These are phyloP conservation scores for Tetranychus cinnabarinus DNA, from an alignment of 1,140 invertebrate species.

Conservation along the genomic window DNA sequence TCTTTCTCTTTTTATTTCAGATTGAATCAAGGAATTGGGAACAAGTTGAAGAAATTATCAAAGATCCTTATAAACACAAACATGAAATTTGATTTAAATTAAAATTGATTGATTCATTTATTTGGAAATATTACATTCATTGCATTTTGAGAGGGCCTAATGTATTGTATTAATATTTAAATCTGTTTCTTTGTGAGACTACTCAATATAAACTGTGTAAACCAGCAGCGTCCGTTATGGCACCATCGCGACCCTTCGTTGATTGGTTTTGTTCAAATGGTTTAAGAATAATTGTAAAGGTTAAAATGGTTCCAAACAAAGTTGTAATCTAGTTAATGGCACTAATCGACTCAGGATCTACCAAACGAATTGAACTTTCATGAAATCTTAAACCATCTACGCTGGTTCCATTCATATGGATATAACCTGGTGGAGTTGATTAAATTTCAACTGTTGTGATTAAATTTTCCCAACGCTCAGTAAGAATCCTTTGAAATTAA, in stretches of 20 bases:
- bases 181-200: too few species aligned
- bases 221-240: slow-evolving; percentile 55
- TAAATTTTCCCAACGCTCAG: slow-evolving; percentile 24
- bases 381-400: slow-evolving; percentile 28
- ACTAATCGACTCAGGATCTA: background rate
- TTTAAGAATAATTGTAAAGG: background rate
- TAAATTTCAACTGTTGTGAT: slow-evolving; percentile 20
- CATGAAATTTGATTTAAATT: too few species aligned
- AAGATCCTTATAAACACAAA: too few species aligned
- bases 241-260: slow-evolving; percentile 50
- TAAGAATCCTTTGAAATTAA: background rate
- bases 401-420: slow-evolving; percentile 27
- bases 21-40: too few species aligned
- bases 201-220: slow-evolving; percentile 20
- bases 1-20: too few species aligned
- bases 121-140: too few species aligned
- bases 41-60: too few species aligned
- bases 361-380: background rate
- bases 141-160: too few species aligned
- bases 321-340: background rate
- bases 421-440: slow-evolving; percentile 17
- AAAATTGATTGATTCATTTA: too few species aligned
- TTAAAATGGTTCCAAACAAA: background rate
- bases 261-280: slow-evolving; percentile 17
- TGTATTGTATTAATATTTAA: too few species aligned